Percentiles rank a stretch among this genome's conserved stretches.
Evolutionary conservation across 2,797 vertebrate genomes (phyloP).

Genomic region (Carapus acus): DNA sequence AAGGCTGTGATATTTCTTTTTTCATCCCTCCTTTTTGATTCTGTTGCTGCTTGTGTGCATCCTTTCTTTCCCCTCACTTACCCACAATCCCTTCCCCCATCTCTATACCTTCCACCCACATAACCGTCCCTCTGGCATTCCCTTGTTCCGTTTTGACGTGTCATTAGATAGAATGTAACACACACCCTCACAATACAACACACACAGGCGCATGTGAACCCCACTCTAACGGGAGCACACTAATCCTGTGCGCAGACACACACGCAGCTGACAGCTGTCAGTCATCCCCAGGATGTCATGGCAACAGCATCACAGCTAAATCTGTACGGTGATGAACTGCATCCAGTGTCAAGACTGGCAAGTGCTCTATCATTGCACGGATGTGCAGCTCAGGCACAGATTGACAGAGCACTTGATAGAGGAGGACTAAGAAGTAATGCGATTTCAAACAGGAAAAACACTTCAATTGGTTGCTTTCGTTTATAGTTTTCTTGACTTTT

Average conservation of each 20-base stretch:
- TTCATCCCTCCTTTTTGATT: not conserved
- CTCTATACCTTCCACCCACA: constrained; percentile 1
- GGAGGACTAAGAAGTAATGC: not conserved
- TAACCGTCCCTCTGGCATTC: constrained; percentile 28
- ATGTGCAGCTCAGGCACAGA: not conserved
- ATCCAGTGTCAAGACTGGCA: constrained; percentile 17
- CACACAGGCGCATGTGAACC: constrained; percentile 9
- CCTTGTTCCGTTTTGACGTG: constrained; percentile 34
- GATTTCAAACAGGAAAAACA: not conserved
- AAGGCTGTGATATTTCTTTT: constrained; percentile 12
- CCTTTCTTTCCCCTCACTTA: constrained; percentile 1
- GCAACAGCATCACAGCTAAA: constrained; percentile 41
- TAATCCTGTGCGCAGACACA: not conserved
- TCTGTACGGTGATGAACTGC: constrained; percentile 25
- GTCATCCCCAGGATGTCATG: constrained; percentile 42
- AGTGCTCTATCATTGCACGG: not conserved
- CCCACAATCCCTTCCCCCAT: constrained; percentile 7
- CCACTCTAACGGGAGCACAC: no score
- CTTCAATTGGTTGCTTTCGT: no score
- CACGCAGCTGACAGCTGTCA: constrained; percentile 58
- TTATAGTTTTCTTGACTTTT: no score
- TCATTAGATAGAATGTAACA: constrained; percentile 19
- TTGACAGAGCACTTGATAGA: not conserved
- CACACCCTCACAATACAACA: not conserved
- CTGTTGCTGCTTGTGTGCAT: constrained; percentile 2